Percentiles rank a stretch among this genome's conserved stretches.
phyloP scores from a whole-genome alignment of 2,113 vertebrate species.

The Budorcas taxicolor region DNA sequence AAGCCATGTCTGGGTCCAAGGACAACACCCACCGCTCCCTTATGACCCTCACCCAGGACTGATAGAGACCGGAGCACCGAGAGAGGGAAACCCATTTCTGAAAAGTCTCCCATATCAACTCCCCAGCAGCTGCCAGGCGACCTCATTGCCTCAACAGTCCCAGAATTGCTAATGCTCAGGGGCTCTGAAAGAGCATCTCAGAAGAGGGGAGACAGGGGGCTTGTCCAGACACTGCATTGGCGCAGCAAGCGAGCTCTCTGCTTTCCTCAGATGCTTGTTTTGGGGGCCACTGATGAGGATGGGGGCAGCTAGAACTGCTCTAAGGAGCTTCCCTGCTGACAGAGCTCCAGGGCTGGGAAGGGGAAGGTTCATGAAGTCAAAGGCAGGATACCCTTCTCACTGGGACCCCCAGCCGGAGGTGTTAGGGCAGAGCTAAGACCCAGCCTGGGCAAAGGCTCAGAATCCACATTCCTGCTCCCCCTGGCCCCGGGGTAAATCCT shows the following conservation, averaged over 20 bases:
- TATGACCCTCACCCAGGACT: background rate
- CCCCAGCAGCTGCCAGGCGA: background rate
- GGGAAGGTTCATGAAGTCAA: background rate
- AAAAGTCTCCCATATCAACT: background rate
- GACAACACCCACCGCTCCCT: background rate
- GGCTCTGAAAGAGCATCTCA: background rate
- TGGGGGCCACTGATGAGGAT: background rate
- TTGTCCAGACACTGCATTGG: fast-evolving
- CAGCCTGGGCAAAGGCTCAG: background rate
- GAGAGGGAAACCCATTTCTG: background rate
- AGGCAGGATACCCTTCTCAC: background rate
- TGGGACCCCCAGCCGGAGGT: background rate
- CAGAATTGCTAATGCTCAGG: background rate
- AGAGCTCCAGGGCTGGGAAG: background rate
- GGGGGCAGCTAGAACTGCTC: background rate
- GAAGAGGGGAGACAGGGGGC: background rate
- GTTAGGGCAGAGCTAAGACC: background rate
- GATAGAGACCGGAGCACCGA: background rate
- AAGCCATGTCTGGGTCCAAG: background rate
- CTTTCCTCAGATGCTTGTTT: background rate
- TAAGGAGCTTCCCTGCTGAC: background rate
- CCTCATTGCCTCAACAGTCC: background rate
- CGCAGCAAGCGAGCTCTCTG: background rate
- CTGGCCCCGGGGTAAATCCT: background rate
- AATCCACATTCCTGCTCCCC: background rate